Evolutionary conservation across 2,797 vertebrate genomes (phyloP).

Genomic region (Thunnus albacares): DNA sequence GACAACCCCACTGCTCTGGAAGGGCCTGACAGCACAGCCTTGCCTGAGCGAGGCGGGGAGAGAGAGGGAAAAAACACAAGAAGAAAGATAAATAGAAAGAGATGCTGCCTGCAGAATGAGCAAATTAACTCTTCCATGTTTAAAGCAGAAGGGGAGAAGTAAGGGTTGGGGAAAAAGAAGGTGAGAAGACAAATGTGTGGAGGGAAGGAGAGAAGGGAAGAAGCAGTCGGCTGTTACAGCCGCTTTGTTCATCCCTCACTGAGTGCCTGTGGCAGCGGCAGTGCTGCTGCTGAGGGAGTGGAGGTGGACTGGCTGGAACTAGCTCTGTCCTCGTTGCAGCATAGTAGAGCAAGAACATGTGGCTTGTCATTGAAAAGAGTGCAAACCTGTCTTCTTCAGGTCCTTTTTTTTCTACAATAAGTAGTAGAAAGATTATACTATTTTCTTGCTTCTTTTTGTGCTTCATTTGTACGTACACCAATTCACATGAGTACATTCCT

Average conservation of each 20-base stretch:
- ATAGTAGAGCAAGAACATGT: conserved; percentile 19
- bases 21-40: conserved; percentile 90
- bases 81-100: conserved; percentile 89
- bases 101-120: conserved; percentile 88
- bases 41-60: conserved; percentile 77
- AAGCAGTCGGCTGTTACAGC: conserved; percentile 64
- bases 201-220: conserved; percentile 35
- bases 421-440: not conserved
- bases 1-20: conserved; percentile 94
- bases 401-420: not conserved
- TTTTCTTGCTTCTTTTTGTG: not conserved
- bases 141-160: conserved; percentile 78
- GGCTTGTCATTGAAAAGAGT: not conserved
- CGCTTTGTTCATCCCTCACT: conserved; percentile 66
- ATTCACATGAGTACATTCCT: not conserved
- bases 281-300: conserved; percentile 58
- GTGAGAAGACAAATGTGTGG: conserved; percentile 66
- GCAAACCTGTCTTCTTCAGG: not conserved
- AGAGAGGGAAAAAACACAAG: conserved; percentile 52
- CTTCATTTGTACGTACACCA: not conserved
- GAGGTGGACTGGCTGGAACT: conserved; percentile 55
- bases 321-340: conserved; percentile 39
- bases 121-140: conserved; percentile 92
- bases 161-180: conserved; percentile 34
- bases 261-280: conserved; percentile 60